Evolutionary conservation across 1,140 invertebrate species (phyloP).

Genomic region (Probaryconus sp.): DNA sequence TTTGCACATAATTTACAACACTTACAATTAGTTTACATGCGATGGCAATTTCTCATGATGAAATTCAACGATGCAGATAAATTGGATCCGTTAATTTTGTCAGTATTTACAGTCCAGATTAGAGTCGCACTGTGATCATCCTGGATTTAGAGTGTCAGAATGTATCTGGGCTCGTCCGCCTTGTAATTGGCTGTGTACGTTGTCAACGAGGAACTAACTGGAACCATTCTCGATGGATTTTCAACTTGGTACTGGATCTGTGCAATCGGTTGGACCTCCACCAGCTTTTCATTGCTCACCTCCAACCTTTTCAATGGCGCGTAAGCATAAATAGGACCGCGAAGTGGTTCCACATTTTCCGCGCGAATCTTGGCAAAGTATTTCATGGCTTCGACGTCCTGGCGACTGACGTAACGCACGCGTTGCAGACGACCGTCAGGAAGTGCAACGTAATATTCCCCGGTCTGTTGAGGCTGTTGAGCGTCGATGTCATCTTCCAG

Average conservation of each 20-base stretch:
- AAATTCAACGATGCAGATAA: conserved; percentile 15
- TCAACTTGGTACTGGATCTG: conserved; percentile 71
- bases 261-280: conserved; percentile 67
- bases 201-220: conserved; percentile 63
- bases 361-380: conserved; percentile 78
- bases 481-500: conserved; percentile 69
- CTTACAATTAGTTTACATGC: conserved; percentile 2
- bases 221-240: conserved; percentile 61
- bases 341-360: conserved; percentile 79
- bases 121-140: background rate
- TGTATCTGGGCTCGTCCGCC: conserved; percentile 66
- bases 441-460: conserved; percentile 79
- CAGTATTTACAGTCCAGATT: background rate
- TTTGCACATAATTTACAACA: conserved; percentile 10
- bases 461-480: conserved; percentile 69
- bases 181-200: conserved; percentile 70
- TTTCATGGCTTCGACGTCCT: conserved; percentile 79
- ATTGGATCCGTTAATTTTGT: background rate
- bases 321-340: conserved; percentile 79
- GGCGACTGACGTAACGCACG: conserved; percentile 77
- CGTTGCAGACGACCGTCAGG: conserved; percentile 78
- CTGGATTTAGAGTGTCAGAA: conserved; percentile 67
- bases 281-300: conserved; percentile 62
- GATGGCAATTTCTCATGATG: conserved; percentile 1
- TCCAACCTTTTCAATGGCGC: conserved; percentile 73